Conservation (phyloP, 2,113 vertebrate genomes). For the Vidua macroura region DNA sequence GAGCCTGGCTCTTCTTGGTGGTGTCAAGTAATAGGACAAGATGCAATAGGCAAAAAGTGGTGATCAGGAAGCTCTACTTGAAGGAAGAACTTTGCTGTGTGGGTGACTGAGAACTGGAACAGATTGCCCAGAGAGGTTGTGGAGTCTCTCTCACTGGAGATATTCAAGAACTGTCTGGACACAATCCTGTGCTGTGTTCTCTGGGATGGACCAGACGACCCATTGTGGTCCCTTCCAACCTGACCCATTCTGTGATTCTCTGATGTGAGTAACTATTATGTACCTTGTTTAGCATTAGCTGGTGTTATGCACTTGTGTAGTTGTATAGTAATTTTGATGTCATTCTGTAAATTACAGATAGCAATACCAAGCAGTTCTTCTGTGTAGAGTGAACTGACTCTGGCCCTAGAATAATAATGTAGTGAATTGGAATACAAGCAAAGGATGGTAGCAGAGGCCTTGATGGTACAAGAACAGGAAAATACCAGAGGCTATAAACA, state of each 20-base stretch:
- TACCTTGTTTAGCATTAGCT: not conserved
- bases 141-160: not conserved
- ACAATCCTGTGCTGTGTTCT: not conserved
- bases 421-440: not conserved
- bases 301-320: not conserved
- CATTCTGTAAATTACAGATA: not conserved
- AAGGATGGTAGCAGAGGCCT: not conserved
- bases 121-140: not conserved
- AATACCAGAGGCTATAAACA: not conserved
- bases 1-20: not conserved
- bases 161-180: not conserved
- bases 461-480: not conserved
- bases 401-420: not conserved
- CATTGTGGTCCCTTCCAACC: not conserved
- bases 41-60: not conserved
- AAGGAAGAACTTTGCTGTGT: not conserved
- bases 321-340: not conserved
- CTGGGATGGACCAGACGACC: not conserved
- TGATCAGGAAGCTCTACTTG: not conserved
- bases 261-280: not conserved
- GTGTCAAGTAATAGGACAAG: not conserved
- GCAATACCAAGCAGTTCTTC: not conserved
- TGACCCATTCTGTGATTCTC: not conserved
- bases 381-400: not conserved
- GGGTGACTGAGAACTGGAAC: not conserved